Evolutionary conservation across 2,888 invertebrate genomes (phyloP), one percentile per base, ranked within the genome.

Genomic region (Catocala nupta): DNA sequence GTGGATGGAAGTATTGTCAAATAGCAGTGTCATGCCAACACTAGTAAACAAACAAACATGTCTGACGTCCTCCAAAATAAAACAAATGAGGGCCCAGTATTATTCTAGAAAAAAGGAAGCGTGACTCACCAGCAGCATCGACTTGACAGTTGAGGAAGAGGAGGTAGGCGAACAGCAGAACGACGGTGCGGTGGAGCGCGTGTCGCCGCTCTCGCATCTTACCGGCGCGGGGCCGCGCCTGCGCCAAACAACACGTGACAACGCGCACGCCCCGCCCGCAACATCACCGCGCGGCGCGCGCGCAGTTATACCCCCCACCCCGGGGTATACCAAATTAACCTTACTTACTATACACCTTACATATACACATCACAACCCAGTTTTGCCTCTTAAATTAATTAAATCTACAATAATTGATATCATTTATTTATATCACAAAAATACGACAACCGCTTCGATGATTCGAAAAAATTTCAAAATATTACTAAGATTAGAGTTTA

Each of bases 391-490:
- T 91, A 89, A 80, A 84, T 79, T 78, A 80, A 82, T 81, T 80
- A 78, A 75, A 55, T 43, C 75, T 76, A 78, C 60, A 71, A 78
- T 80, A 82, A 81, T 82, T 81, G 80, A 83, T 83, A 79, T 72
- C 69, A 75, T 73, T 77, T 78, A 81, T 71, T 67, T 85, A 80
- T 91, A 92, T 93, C 93, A 93, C 93, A 93, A 93, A 93, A 93
- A 93, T 92, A 93, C 93, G 93, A 94, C 93, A 94, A 93, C 94
- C 93, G 91, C 89, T 93, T 93, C 93, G 93, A 92, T 93, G 92
- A 87, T 88, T 75, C 83, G 36, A 88, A 90, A 91, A 91, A 88
- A 81, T 84, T 90, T 88, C 86, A 84, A 89, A 91, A 90, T 88
- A 69, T 73, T 64, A 72, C 78, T 81, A 78, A 66, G 71, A 47